Evolutionary conservation across 2,797 vertebrate species (phyloP), one percentile per base, ranked within the genome.

Genomic region (Sebastes matsubarae): DNA sequence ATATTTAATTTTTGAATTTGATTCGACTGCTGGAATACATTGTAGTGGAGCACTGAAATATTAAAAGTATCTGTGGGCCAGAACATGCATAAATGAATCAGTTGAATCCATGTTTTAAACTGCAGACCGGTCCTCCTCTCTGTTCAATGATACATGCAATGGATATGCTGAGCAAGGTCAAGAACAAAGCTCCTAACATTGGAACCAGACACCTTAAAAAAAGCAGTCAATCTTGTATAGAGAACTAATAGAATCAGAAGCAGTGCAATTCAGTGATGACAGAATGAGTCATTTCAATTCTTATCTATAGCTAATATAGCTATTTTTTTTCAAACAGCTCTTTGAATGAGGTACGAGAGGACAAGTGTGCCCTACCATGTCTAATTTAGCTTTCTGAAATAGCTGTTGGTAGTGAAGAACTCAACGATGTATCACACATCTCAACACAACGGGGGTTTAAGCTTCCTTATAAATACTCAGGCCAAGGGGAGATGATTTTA

Each of bases 41-140:
- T 72, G 52, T 16, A 9, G 61, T 29, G 65, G 75, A 75, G 58
- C 52, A 34, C 27, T 83, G 52, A 86, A 81, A 87, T 81, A 81
- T 88, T 68, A 68, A 84, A 83, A 22, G 34, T 54, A 71, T 83
- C 64, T 81, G 27, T 46, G 65, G 63, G 67, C 55, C 72, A 57
- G 38, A 82, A n/a, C 54, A 55, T 52, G 69, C 65, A 87, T 61
- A 24, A 81, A 82, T 81, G 11, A 89, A 86, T 86, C 18, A 42
- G 25, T 52, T 12, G 6, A 79, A 79, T 81, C 66, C 54, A 65
- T 61, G 34, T 79, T 90, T 86, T 64, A 83, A 64, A 64, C 22
- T 68, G 38, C 58, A 16, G 59, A 25, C 54, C 18, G 3, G 20
- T 54, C 27, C 22, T 71, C 76, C 85, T 84, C 84, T 74, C 58